Evolutionary conservation across 23 tunicate species (phyloP), one percentile per base, ranked within the genome.

Genomic region (Trididemnum nubilum): DNA sequence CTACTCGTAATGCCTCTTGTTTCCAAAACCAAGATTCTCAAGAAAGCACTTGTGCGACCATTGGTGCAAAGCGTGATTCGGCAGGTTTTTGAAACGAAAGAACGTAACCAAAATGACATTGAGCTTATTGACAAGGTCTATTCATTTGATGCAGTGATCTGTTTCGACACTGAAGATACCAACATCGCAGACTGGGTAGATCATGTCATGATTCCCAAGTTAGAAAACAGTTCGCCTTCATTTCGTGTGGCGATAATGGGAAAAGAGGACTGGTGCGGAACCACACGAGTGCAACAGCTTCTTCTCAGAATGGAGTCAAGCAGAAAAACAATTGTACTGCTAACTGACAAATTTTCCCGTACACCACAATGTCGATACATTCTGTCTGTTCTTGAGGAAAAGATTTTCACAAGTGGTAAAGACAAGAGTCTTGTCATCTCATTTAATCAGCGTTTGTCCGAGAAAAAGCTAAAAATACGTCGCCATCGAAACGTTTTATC

Each of bases 241-340:
- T 37, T 72, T 36, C 1, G 36, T 35, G 23, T 72, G 9, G 78
- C 31, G 2, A 31, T 72, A 28, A 1, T 76, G 28, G 81, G 81
- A n/a, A 76, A 51, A 51, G 81, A 76, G 28, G 65, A 76, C 51
- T 76, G 34, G 27, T 76, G 81, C 25, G 81, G 81, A 25, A 2
- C 64, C 30, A 51, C 65, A 1, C 35, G 28, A 51, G 81, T 76
- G 1, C 27, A 76, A 51, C 81, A 76, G 64, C 65, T 76, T 28
- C 81, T 50, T 28, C 22, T 76, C 18, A 34, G 81, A 44, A 76
- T 76, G 65, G 35, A 76, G 25, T 30, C 81, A 44, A 76, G 81
- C 35, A 51, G 81, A 33, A 76, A 76, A 76, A 51, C 65, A 1
- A 51, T 76, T 2, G 3, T 76, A 1, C 15, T 76, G 28, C 32